Percentiles rank a stretch among this genome's conserved stretches.
Evolutionary conservation across 2,113 vertebrate species (phyloP).

Genomic region (Mirounga angustirostris): DNA sequence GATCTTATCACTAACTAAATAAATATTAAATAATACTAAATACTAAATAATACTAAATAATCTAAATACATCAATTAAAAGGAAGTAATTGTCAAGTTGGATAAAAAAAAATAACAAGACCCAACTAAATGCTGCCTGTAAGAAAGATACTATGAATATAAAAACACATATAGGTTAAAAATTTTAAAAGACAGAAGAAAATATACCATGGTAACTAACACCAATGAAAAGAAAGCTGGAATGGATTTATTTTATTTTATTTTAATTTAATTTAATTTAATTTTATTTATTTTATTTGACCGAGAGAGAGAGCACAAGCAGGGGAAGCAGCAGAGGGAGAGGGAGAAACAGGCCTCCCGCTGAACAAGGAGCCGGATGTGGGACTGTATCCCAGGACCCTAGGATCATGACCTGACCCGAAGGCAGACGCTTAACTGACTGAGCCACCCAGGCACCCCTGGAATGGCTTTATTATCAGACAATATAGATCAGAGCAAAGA

Average conservation of each 20-base stretch:
- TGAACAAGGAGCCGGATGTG: too few species aligned
- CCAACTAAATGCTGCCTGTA: background rate
- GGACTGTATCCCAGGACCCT: background rate
- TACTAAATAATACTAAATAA: background rate
- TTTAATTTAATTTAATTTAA: too few species aligned
- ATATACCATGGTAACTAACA: conserved; percentile 14
- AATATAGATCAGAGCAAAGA: background rate
- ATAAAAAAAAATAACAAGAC: background rate
- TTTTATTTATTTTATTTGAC: background rate
- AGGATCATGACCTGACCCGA: background rate
- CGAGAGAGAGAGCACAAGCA: background rate
- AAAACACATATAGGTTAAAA: background rate
- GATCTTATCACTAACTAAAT: background rate
- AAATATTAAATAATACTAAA: background rate
- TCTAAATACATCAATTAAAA: background rate
- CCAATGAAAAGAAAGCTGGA: background rate
- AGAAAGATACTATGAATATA: background rate
- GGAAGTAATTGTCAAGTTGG: background rate
- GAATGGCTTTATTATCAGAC: conserved; percentile 5
- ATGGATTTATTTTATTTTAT: background rate
- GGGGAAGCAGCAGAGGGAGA: background rate
- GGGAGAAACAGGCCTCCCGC: background rate
- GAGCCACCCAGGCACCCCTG: background rate
- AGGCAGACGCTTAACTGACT: background rate
- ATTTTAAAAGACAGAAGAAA: background rate